phyloP scores from a whole-genome alignment of 2,888 invertebrate genomes.

The Mythimna impura region DNA sequence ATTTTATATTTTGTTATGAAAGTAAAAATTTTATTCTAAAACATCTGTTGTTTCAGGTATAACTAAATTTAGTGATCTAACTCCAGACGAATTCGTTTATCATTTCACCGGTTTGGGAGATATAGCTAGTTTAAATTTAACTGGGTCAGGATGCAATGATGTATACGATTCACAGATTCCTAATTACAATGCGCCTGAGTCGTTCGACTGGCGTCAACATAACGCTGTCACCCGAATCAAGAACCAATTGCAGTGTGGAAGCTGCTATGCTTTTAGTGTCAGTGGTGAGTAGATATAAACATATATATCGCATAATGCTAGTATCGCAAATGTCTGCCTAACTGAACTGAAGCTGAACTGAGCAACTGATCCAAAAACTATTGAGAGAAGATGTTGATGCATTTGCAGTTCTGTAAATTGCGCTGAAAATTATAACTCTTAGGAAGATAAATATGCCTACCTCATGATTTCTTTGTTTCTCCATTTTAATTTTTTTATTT shows the following conservation, averaged over 20 bases:
- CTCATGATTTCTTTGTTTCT: neutral
- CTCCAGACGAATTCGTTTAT: slow-evolving; percentile 34
- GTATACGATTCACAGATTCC: slow-evolving; percentile 32
- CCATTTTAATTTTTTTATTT: neutral
- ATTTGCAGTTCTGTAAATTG: too few relatives aligned
- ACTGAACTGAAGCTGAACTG: too few relatives aligned
- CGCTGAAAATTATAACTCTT: neutral
- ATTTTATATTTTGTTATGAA: neutral
- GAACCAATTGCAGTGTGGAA: slow-evolving; percentile 94
- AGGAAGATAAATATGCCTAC: neutral
- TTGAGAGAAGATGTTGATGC: too few relatives aligned
- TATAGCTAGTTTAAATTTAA: neutral
- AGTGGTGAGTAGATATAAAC: slow-evolving; percentile 34
- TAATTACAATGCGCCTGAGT: slow-evolving; percentile 52
- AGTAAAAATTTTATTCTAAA: neutral
- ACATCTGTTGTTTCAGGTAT: slow-evolving; percentile 42
- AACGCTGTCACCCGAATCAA: slow-evolving; percentile 95
- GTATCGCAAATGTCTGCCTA: too few relatives aligned
- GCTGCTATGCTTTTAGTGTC: slow-evolving; percentile 93
- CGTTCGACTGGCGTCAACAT: slow-evolving; percentile 92
- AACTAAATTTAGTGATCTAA: slow-evolving; percentile 51
- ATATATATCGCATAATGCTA: too few relatives aligned
- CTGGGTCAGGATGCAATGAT: neutral
- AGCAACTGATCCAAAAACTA: too few relatives aligned
- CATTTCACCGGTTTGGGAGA: slow-evolving; percentile 17